A percentile compares a stretch with the other conserved stretches of the same genome.
Conservation (phyloP, 2,888 invertebrate species). For the Mesorhabditis sp. region DNA sequence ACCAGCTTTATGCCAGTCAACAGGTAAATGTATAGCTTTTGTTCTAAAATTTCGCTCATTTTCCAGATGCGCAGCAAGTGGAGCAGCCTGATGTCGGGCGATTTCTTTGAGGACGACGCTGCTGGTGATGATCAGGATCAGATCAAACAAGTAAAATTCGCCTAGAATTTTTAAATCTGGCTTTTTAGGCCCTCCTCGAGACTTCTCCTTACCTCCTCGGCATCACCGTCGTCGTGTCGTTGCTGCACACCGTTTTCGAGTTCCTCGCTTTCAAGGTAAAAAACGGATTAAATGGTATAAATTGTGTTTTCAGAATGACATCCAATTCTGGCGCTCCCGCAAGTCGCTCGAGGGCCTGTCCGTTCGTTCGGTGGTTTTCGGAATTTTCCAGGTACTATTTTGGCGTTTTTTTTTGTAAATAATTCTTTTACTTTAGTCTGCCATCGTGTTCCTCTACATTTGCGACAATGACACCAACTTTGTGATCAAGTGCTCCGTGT, state of each 20-base stretch:
- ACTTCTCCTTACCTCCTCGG: conserved; percentile 46
- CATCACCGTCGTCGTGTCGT: conserved; percentile 83
- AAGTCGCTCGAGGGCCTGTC: conserved; percentile 86
- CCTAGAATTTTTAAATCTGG: background rate
- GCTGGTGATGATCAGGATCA: conserved; percentile 67
- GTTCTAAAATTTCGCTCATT: conserved; percentile 67
- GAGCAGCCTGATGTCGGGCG: conserved; percentile 45
- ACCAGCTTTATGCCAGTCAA: conserved; percentile 96
- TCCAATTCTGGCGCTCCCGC: conserved; percentile 98
- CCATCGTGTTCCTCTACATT: conserved; percentile 91
- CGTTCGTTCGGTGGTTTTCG: conserved; percentile 94
- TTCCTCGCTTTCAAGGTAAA: conserved; percentile 83
- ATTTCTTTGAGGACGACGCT: conserved; percentile 63
- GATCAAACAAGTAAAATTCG: conserved; percentile 71
- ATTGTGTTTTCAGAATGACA: conserved; percentile 74
- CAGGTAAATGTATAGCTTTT: conserved; percentile 65
- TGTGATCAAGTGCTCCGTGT: conserved; percentile 84
- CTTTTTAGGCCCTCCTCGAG: conserved; percentile 9
- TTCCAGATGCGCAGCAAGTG: conserved; percentile 51
- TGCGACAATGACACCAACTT: conserved; percentile 97
- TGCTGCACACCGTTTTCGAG: conserved; percentile 95
- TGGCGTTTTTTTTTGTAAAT: background rate
- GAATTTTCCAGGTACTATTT: conserved; percentile 71
- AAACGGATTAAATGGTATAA: background rate
- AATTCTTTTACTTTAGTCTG: conserved; percentile 68